Percentiles rank a stretch among this genome's conserved stretches.
These are phyloP conservation scores for Agrilus mali DNA, from an alignment of 2,888 invertebrate species.

Conservation along the genomic window DNA sequence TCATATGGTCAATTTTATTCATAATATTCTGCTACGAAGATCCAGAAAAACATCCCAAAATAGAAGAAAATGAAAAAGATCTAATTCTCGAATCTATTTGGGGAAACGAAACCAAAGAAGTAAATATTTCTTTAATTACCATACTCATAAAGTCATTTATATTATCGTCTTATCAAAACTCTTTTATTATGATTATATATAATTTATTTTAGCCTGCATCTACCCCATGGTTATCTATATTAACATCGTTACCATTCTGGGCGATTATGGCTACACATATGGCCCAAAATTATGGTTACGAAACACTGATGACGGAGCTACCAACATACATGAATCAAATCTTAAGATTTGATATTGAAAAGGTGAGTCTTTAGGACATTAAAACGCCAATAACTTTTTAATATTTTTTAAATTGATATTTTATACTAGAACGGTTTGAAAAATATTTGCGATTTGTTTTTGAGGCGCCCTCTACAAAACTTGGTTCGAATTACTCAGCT, in stretches of 20 bases:
- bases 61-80: conserved; percentile 64
- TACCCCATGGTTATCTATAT: conserved; percentile 68
- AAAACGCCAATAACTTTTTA: no score
- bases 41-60: conserved; percentile 59
- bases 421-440: no score
- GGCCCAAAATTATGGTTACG: conserved; percentile 86
- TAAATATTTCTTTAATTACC: conserved; percentile 38
- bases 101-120: conserved; percentile 62
- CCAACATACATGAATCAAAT: conserved; percentile 87
- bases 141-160: no score
- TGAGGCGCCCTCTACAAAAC: no score
- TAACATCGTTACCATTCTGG: conserved; percentile 74
- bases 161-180: no score
- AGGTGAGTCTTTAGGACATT: conserved; percentile 40
- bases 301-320: conserved; percentile 79
- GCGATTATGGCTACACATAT: conserved; percentile 79
- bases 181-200: no score
- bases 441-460: no score
- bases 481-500: no score
- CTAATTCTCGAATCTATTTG: conserved; percentile 69
- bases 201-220: conserved; percentile 54
- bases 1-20: conserved; percentile 72
- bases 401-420: no score
- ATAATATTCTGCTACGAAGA: conserved; percentile 59
- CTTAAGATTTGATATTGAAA: conserved; percentile 67